phyloP scores from a whole-genome alignment of 92 coral and sea anemone species.

The Paramuricea clavata region DNA sequence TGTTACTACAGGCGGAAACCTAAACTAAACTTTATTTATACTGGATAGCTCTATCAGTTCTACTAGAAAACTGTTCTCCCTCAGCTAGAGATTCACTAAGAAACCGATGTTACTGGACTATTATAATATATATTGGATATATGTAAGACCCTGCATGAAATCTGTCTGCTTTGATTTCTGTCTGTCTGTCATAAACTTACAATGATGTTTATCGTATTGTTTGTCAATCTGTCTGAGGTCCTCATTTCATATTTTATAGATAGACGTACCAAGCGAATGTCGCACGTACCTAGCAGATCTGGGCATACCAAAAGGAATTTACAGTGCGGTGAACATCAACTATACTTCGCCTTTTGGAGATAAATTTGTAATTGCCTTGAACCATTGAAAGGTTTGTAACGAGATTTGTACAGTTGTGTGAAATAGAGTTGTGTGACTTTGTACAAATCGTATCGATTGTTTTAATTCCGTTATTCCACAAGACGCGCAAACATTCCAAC shows the following conservation, averaged over 20 bases:
- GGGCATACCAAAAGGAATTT: constrained; percentile 88
- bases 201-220: background rate
- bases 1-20: no score
- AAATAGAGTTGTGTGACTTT: background rate
- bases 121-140: no score
- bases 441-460: background rate
- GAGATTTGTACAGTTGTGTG: background rate
- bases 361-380: constrained; percentile 80
- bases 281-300: constrained; percentile 81
- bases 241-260: constrained; percentile 44
- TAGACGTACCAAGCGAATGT: constrained; percentile 71
- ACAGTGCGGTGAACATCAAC: constrained; percentile 71
- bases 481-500: no score
- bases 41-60: no score
- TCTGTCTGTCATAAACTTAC: no score
- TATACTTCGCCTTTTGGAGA: constrained; percentile 88
- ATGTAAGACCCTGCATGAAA: no score
- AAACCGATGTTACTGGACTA: no score
- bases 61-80: no score
- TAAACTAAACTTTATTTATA: no score
- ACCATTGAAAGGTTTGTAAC: constrained; percentile 33
- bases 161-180: no score
- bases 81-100: no score
- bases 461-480: no score
- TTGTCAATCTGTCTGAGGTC: background rate